A percentile compares a stretch with the other conserved stretches of the same genome.
Evolutionary conservation across 2,797 vertebrate species (phyloP).

Genomic region (Linurgus olivaceus): DNA sequence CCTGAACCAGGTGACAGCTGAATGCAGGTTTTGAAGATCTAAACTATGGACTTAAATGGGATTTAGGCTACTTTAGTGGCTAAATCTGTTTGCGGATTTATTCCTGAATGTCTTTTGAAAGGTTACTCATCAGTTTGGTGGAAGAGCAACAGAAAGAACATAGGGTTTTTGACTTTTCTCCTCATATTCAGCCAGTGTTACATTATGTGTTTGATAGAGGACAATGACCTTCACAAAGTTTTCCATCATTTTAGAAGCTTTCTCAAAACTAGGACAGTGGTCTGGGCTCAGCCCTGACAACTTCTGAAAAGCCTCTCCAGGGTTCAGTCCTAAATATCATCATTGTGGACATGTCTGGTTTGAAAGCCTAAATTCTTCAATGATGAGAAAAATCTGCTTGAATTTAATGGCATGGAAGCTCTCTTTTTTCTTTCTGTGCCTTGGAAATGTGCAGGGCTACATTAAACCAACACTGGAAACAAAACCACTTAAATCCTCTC

Average conservation of each 20-base stretch:
- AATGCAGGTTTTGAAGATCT: conserved; percentile 35
- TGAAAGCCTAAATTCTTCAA: background rate
- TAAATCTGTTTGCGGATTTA: conserved; percentile 61
- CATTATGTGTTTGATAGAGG: conserved; percentile 8
- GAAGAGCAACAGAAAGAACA: conserved; percentile 11
- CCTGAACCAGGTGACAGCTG: conserved; percentile 4
- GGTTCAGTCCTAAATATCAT: conserved; percentile 44
- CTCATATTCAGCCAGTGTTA: background rate
- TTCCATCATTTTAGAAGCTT: conserved; percentile 27
- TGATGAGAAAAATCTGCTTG: conserved; percentile 7
- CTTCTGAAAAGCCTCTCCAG: conserved; percentile 26
- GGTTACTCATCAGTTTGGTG: conserved; percentile 29
- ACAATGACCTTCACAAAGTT: conserved; percentile 52
- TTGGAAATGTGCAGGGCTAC: background rate
- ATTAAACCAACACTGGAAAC: background rate
- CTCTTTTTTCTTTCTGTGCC: background rate
- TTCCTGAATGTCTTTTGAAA: conserved; percentile 51
- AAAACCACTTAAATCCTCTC: background rate
- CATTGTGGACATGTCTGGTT: background rate
- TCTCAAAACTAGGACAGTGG: conserved; percentile 26
- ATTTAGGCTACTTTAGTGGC: conserved; percentile 43
- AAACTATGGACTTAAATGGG: conserved; percentile 48
- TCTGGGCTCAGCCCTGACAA: background rate
- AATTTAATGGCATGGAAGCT: background rate
- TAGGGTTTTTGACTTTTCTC: background rate